Evolutionary conservation across 2,113 vertebrate species (phyloP), one percentile per base, ranked within the genome.

Genomic region (Perca fluviatilis): DNA sequence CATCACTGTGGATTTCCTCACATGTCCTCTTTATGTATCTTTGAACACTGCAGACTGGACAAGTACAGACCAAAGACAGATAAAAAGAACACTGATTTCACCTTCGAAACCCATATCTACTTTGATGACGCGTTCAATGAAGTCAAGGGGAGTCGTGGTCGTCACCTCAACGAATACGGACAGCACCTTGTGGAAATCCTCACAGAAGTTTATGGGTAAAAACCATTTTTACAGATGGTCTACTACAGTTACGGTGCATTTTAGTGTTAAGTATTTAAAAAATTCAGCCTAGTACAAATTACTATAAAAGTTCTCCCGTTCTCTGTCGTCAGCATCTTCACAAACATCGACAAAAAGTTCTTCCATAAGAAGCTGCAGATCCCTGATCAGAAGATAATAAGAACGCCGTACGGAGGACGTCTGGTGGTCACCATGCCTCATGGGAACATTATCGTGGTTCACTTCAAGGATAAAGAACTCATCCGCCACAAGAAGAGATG

Each of bases 401-500:
- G 0, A 53, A 95, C 92, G 0, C 92, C 93, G 1, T 94, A 94
- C 25, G 92, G 95, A 50, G 94, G 93, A 49, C 90, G 94, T 0
- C 84, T 95, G 3, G 14, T 84, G 49, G 67, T 94, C 68, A 86
- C 27, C 2, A 92, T 95, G 77, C 95, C 94, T 40, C 51, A 89
- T 0, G 92, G 92, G 14, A 95, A 95, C 72, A n/a, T 49, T 2
- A 71, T 95, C 4, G 12, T 82, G 3, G 62, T 93, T 58, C 94
- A 95, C 84, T 90, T 92, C 47, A 95, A 95, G 77, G 89, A 95
- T 76, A 94, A 94, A 74, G 60, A 88, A 0, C 77, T 75, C 47
- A 91, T 95, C 25, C 91, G 94, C 6, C 93, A 95, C 84, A 94
- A 93, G 71, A 95, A 95, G 80, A 90, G 94, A 74, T 95, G 94